Evolutionary conservation across 1,140 invertebrate species (phyloP), one percentile per base, ranked within the genome.

Genomic region (Caenorhabditis inopinata): DNA sequence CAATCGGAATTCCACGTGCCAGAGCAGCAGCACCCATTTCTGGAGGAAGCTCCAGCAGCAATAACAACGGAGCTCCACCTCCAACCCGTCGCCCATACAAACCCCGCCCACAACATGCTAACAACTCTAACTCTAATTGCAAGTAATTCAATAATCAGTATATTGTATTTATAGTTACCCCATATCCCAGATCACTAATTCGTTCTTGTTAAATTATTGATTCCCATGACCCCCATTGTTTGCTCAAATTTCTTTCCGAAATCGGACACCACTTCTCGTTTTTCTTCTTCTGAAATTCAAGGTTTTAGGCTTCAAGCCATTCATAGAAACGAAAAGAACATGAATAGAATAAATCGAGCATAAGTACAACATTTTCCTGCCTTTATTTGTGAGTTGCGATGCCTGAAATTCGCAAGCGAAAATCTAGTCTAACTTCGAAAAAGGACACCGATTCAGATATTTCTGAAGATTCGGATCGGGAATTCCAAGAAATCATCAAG

Each of bases 401-500:
- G 58, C 21, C 58, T 16, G 58, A 68, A 38, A 32, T 68, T 23
- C 58, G 58, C 5, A 35, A 68, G 27, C 58, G 58, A 1, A 68
- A 68, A 16, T 51, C 48, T 7, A 51, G 48, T 25, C 48, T 51
- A 2, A 58, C 16, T 7, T 38, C 58, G 25, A 25, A 38, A 7
- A 42, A 7, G 6, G 38, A 42, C 38, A 42, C 6, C 14, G 38
- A 42, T 42, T 42, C 14, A 14, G 38, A 42, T 14, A 7, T 42
- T 38, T 68, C 58, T 11, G 32, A 32, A 12, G 25, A 29, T 21
- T 58, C 51, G 1, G 51, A 68, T 68, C 32, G 58, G 38, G 58
- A 68, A 68, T 68, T 68, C 58, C 4, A 68, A 68, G 58, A 68
- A 68, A 68, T 68, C 58, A 79, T 83, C 58, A 82, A 83, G 16